phyloP scores from a whole-genome alignment of 2,888 invertebrate genomes.

The Luperina nickerlii region DNA sequence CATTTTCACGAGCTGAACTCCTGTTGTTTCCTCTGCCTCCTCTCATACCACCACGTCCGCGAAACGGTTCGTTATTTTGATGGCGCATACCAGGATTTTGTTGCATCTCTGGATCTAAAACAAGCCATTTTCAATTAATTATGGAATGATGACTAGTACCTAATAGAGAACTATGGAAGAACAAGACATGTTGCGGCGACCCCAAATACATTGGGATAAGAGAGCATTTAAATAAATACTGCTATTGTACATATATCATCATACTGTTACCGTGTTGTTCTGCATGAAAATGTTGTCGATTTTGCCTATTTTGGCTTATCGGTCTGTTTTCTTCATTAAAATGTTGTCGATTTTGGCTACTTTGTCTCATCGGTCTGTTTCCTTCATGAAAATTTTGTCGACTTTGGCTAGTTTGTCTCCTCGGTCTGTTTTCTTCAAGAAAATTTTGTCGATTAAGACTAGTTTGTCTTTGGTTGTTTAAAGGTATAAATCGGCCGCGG shows the following conservation, averaged over 20 bases:
- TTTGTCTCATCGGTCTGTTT: not conserved
- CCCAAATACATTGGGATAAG: not conserved
- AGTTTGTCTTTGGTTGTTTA: slow-evolving; percentile 1
- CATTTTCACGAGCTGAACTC: slow-evolving; percentile 17
- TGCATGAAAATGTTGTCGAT: not conserved
- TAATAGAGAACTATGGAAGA: not conserved
- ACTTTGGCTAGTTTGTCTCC: slow-evolving; percentile 1
- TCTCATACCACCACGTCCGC: not conserved
- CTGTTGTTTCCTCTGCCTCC: slow-evolving; percentile 12
- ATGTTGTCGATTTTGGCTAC: not conserved
- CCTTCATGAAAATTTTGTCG: not conserved
- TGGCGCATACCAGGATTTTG: slow-evolving; percentile 1
- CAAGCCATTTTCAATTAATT: not conserved
- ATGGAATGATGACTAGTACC: not conserved
- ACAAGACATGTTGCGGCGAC: not conserved
- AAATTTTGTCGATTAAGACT: not conserved
- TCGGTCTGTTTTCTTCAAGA: not conserved
- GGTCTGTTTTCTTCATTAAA: not conserved
- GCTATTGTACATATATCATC: slow-evolving; percentile 21
- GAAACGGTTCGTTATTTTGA: slow-evolving; percentile 15
- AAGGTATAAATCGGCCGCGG: not conserved
- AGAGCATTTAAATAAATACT: slow-evolving; percentile 23
- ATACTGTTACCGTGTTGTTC: slow-evolving; percentile 4
- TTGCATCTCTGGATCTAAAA: slow-evolving; percentile 29
- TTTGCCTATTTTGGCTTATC: not conserved